A percentile compares a stretch with the other conserved stretches of the same genome.
Evolutionary conservation across 2,113 vertebrate genomes (phyloP).

Genomic region (Dissostichus mawsoni): DNA sequence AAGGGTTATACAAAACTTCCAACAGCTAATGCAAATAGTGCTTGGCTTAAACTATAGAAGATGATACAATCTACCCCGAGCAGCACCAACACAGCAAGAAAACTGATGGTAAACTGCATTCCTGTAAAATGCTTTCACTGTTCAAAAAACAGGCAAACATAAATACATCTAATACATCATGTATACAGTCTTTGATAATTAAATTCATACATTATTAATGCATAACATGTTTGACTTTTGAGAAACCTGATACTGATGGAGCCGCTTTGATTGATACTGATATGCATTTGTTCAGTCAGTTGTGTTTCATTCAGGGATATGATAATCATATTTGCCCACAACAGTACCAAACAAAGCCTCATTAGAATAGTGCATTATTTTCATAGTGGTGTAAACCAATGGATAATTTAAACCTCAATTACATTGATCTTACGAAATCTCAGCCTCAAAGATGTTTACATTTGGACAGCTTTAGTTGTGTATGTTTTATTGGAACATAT

Average conservation of each 20-base stretch:
- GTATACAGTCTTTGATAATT: conserved; percentile 16
- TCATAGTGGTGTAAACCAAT: conserved; percentile 35
- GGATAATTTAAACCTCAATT: conserved; percentile 15
- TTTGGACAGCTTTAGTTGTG: not conserved
- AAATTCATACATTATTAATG: conserved; percentile 12
- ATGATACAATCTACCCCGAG: not conserved
- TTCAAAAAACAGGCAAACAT: not conserved
- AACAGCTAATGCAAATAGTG: not conserved
- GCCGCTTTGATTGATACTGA: conserved; percentile 16
- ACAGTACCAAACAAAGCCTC: conserved; percentile 35
- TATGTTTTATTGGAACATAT: no score
- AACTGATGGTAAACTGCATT: conserved; percentile 9
- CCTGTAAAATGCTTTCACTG: conserved; percentile 6
- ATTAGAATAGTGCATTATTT: conserved; percentile 36
- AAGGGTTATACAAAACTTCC: not conserved
- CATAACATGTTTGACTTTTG: not conserved
- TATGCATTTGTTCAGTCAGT: conserved; percentile 14
- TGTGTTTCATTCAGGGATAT: conserved; percentile 33
- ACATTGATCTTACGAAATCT: not conserved
- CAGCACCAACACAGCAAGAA: conserved; percentile 17
- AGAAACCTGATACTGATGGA: conserved; percentile 25
- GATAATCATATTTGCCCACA: conserved; percentile 43
- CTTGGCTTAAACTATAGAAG: not conserved
- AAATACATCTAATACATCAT: conserved; percentile 5
- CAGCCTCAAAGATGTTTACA: not conserved